Conservation (phyloP, 2,888 invertebrate species). For the Diarsia rubi region DNA sequence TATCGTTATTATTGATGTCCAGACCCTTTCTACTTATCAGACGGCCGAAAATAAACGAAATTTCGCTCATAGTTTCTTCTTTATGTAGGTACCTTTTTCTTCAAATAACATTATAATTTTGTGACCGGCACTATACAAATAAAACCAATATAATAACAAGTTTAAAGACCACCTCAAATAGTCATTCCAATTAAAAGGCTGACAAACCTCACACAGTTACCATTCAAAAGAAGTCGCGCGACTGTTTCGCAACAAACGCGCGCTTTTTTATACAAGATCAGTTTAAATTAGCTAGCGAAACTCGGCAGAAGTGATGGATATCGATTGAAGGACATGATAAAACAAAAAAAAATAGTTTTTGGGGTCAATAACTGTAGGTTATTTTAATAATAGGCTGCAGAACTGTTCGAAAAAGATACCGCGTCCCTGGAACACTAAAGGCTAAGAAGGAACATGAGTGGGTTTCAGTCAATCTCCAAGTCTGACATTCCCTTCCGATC, state of each 20-base stretch:
- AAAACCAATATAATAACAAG: slow-evolving; percentile 24
- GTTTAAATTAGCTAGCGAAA: background rate
- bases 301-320: background rate
- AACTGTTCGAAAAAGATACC: too few relatives aligned
- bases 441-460: too few relatives aligned
- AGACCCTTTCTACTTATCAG: background rate
- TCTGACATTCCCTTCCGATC: too few relatives aligned
- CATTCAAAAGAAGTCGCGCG: slow-evolving; percentile 19
- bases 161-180: slow-evolving; percentile 28
- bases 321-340: background rate
- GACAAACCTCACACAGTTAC: background rate
- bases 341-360: background rate
- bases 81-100: slow-evolving; percentile 6
- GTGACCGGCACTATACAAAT: slow-evolving; percentile 17
- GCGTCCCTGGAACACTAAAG: too few relatives aligned
- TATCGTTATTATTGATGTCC: background rate
- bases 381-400: background rate
- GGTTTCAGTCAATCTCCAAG: too few relatives aligned
- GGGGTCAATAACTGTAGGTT: background rate
- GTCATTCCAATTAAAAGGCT: slow-evolving; percentile 35
- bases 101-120: background rate
- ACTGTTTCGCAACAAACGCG: slow-evolving; percentile 15
- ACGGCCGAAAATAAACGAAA: background rate
- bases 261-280: background rate
- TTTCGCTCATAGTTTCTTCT: background rate